Percentiles rank a stretch among this genome's conserved stretches.
phyloP scores from a whole-genome alignment of 2,797 vertebrate species.

The Psittacula echo region DNA sequence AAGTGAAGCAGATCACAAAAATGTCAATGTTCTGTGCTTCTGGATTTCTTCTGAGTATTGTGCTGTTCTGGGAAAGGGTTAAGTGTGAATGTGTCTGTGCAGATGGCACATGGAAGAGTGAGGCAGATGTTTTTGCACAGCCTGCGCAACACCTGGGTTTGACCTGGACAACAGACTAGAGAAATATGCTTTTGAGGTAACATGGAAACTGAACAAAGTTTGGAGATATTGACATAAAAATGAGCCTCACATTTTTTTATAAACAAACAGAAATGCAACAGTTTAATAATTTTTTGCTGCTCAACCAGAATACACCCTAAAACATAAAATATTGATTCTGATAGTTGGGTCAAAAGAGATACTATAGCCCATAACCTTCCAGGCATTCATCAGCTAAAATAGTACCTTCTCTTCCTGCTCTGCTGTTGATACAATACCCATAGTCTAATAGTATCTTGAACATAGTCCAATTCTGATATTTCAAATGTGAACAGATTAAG shows the following conservation, averaged over 20 bases:
- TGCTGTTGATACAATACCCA: background rate
- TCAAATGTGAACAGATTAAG: slow-evolving; percentile 2
- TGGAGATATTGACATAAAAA: background rate
- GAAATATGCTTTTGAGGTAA: background rate
- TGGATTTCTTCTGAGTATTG: background rate
- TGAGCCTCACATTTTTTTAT: background rate
- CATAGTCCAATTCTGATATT: background rate
- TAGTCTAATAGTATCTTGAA: background rate
- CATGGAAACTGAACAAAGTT: background rate
- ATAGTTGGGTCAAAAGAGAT: background rate
- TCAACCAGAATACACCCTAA: background rate
- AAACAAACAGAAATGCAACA: background rate
- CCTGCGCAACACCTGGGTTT: background rate
- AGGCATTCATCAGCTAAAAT: background rate
- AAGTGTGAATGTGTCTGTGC: background rate
- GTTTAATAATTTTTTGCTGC: background rate
- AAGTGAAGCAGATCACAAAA: background rate
- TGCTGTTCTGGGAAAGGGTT: background rate
- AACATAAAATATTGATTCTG: background rate
- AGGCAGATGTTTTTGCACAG: background rate
- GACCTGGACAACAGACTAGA: background rate
- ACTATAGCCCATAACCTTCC: background rate
- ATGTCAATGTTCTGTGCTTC: background rate
- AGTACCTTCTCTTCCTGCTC: background rate
- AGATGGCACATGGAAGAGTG: background rate